Conservation (phyloP, 2,888 invertebrate genomes). For the Eupithecia subumbrata region DNA sequence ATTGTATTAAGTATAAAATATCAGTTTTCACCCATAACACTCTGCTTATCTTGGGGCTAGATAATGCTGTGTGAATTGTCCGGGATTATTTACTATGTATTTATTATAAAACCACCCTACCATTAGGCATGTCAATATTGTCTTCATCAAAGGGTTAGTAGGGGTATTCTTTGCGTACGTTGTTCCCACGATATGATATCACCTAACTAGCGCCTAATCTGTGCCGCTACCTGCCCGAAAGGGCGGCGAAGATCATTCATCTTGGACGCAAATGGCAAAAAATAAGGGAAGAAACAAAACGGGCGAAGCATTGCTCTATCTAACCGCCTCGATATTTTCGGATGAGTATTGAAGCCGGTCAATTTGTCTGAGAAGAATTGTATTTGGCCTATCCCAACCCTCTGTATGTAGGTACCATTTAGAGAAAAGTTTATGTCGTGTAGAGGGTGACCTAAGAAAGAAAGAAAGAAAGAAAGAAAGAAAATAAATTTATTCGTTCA, state of each 20-base stretch:
- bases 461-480: too few relatives aligned
- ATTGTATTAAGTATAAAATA: too few relatives aligned
- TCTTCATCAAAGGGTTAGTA: not conserved
- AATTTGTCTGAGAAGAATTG: not conserved
- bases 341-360: conserved; percentile 7
- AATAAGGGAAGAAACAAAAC: conserved; percentile 29
- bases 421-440: too few relatives aligned
- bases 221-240: conserved; percentile 32
- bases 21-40: too few relatives aligned
- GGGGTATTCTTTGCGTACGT: not conserved
- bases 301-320: conserved; percentile 14
- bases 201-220: conserved; percentile 7
- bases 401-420: too few relatives aligned
- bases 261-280: conserved; percentile 24
- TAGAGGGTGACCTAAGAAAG: too few relatives aligned
- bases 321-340: conserved; percentile 20
- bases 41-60: too few relatives aligned
- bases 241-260: conserved; percentile 28
- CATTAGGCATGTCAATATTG: not conserved
- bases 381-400: not conserved
- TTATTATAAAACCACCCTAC: too few relatives aligned
- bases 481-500: too few relatives aligned
- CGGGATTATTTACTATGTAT: too few relatives aligned
- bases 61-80: too few relatives aligned
- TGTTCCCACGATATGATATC: not conserved